These are phyloP conservation scores for Tragulus kanchil DNA, from an alignment of 2,113 vertebrate genomes.

Conservation along the genomic window DNA sequence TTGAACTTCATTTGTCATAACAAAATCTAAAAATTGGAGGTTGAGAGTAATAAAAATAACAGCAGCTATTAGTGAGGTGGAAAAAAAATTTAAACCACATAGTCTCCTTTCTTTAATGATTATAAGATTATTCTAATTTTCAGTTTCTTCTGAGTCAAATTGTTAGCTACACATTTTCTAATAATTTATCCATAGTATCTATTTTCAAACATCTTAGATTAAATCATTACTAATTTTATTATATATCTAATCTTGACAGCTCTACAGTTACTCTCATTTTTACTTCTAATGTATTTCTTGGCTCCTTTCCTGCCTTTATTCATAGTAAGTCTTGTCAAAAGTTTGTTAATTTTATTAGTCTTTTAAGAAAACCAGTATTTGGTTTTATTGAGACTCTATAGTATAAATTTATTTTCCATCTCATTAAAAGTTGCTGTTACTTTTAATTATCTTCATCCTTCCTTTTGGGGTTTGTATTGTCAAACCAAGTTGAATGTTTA, in stretches of 20 bases:
- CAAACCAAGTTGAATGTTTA: not conserved
- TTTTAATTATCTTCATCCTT: not conserved
- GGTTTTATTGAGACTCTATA: not conserved
- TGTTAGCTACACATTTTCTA: not conserved
- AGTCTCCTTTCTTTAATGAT: not conserved
- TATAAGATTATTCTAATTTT: not conserved
- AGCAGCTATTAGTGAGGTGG: not conserved
- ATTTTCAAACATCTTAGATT: not conserved
- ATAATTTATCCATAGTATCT: not conserved
- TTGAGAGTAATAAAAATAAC: not conserved
- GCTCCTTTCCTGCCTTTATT: not conserved
- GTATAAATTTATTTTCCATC: not conserved
- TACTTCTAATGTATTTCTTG: not conserved
- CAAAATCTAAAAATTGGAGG: not conserved
- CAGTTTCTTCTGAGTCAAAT: not conserved
- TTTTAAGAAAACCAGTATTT: not conserved
- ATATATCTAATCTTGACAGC: not conserved
- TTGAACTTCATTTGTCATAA: not conserved
- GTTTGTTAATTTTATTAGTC: not conserved
- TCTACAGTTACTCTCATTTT: not conserved
- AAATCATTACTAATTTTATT: not conserved
- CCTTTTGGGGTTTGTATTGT: conserved; percentile 9
- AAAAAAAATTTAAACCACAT: not conserved
- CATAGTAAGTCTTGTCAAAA: not conserved
- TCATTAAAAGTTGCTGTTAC: not conserved